phyloP scores from a whole-genome alignment of 2,113 vertebrate genomes.

The Lophius piscatorius region DNA sequence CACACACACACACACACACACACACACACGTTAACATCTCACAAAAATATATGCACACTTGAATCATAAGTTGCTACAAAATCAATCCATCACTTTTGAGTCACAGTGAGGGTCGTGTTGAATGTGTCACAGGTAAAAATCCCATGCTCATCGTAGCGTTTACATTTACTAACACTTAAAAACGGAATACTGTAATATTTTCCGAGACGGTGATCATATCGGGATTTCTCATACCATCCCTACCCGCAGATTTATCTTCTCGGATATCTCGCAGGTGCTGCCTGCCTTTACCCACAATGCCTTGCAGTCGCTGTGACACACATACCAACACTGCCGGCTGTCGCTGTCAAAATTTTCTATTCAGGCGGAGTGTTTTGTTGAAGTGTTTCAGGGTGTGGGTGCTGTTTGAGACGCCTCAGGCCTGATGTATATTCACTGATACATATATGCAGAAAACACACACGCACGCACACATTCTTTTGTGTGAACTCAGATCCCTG shows the following conservation, averaged over 20 bases:
- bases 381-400: conserved; percentile 53
- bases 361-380: conserved; percentile 30
- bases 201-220: too few relatives aligned
- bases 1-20: conserved; percentile 33
- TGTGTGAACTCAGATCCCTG: conserved; percentile 67
- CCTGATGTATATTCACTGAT: conserved; percentile 35
- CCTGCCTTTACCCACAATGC: conserved; percentile 55
- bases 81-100: too few relatives aligned
- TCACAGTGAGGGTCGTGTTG: too few relatives aligned
- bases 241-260: background rate
- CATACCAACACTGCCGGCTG: conserved; percentile 11
- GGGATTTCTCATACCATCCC: background rate
- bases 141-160: too few relatives aligned
- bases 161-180: too few relatives aligned
- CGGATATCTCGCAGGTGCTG: background rate
- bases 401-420: conserved; percentile 42
- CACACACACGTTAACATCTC: conserved; percentile 2
- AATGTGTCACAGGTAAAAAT: too few relatives aligned
- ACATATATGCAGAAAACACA: conserved; percentile 20
- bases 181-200: too few relatives aligned
- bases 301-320: conserved; percentile 31
- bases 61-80: conserved; percentile 4
- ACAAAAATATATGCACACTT: background rate
- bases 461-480: conserved; percentile 38
- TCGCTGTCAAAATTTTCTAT: conserved; percentile 26